phyloP scores from a whole-genome alignment of 2,113 vertebrate species.

The Eulemur macaco region DNA sequence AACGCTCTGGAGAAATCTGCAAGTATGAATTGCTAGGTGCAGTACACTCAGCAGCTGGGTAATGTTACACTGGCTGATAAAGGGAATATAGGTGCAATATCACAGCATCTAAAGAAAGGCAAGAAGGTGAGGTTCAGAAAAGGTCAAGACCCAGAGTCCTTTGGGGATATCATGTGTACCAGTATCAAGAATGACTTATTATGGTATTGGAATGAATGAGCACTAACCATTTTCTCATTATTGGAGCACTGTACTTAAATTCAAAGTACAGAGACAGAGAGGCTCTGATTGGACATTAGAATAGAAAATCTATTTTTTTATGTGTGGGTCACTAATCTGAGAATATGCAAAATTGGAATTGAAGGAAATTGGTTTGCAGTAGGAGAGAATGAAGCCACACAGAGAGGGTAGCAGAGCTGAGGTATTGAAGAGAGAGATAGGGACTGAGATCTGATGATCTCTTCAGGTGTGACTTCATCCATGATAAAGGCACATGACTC shows the following conservation, averaged over 20 bases:
- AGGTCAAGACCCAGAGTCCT: neutral
- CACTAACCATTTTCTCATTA: neutral
- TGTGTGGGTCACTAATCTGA: neutral
- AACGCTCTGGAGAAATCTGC: neutral
- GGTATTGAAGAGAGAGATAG: neutral
- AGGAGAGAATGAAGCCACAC: slow-evolving; percentile 18
- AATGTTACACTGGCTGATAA: neutral
- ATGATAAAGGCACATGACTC: neutral
- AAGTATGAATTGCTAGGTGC: neutral
- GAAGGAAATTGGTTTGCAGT: neutral
- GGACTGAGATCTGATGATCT: neutral
- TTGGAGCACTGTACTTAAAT: neutral
- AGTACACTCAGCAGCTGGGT: neutral
- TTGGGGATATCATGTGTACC: neutral
- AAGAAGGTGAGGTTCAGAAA: neutral
- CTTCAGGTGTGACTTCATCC: neutral
- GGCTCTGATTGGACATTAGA: neutral
- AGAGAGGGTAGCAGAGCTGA: neutral
- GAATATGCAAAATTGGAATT: neutral
- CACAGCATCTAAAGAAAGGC: neutral
- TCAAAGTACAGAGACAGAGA: neutral
- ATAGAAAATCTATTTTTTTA: neutral
- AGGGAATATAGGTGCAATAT: neutral
- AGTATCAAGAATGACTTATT: neutral
- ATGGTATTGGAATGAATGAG: neutral